Conservation (phyloP, 2,113 vertebrate genomes). For the Nycticorax nycticorax region DNA sequence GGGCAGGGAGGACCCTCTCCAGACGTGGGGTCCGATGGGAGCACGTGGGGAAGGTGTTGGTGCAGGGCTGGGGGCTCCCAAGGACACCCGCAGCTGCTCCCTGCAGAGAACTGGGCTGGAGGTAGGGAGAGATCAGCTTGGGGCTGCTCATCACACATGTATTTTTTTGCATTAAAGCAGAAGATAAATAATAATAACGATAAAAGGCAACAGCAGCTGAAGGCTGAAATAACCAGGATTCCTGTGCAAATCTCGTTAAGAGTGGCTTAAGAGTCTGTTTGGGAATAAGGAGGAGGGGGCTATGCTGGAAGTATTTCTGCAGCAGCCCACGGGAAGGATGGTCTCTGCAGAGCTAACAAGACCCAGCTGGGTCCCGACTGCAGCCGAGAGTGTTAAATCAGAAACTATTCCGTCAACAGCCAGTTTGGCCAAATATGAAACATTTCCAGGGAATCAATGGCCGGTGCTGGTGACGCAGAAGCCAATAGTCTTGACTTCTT, state of each 20-base stretch:
- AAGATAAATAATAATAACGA: neutral
- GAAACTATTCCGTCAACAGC: conserved; percentile 71
- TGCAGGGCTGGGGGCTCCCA: neutral
- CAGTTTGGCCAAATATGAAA: conserved; percentile 72
- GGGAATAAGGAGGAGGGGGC: conserved; percentile 38
- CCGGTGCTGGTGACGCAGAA: conserved; percentile 54
- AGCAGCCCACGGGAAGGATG: conserved; percentile 36
- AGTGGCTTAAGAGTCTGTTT: conserved; percentile 1
- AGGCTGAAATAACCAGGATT: conserved; percentile 37
- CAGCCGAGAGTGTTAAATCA: conserved; percentile 67
- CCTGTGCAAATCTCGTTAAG: conserved; percentile 24
- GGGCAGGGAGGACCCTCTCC: accelerated
- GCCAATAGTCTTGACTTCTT: conserved; percentile 69
- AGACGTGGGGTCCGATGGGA: neutral
- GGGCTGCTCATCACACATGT: accelerated
- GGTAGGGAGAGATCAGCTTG: neutral
- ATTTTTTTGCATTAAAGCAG: neutral
- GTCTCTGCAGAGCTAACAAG: conserved; percentile 54
- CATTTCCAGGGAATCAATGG: conserved; percentile 70
- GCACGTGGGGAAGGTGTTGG: neutral
- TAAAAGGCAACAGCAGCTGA: neutral
- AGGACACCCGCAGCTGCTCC: neutral
- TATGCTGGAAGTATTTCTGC: conserved; percentile 35
- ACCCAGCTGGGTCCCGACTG: conserved; percentile 62
- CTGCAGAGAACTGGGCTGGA: neutral